phyloP scores from a whole-genome alignment of 2,797 vertebrate species.

The Lemur catta region DNA sequence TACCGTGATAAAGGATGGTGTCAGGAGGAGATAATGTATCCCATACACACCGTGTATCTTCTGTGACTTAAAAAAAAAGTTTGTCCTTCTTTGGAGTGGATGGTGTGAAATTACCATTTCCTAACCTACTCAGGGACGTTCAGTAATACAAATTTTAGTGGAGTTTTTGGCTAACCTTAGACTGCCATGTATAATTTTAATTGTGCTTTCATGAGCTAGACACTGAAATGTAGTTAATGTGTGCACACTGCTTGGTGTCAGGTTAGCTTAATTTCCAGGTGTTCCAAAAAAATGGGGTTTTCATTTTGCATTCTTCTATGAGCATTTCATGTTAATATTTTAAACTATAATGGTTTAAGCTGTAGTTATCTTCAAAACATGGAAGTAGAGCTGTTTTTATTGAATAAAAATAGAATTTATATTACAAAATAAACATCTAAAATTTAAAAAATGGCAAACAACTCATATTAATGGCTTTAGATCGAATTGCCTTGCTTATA shows the following conservation, averaged over 20 bases:
- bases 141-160: background rate
- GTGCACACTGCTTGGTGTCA: background rate
- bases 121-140: background rate
- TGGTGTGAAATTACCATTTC: background rate
- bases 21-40: background rate
- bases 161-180: constrained; percentile 30
- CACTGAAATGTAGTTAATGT: background rate
- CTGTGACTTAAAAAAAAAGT: background rate
- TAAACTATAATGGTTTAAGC: background rate
- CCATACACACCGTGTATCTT: background rate
- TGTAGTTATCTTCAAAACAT: background rate
- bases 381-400: constrained; percentile 13
- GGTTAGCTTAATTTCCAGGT: constrained; percentile 9
- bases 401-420: background rate
- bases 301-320: background rate
- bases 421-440: constrained; percentile 3
- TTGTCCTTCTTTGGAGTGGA: background rate
- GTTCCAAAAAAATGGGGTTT: constrained; percentile 8
- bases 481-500: background rate
- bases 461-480: background rate
- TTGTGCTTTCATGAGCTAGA: background rate
- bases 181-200: background rate
- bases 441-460: background rate
- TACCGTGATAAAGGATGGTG: background rate
- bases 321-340: constrained; percentile 18